phyloP scores from a whole-genome alignment of 2,797 vertebrate species.

The Cottoperca gobio region DNA sequence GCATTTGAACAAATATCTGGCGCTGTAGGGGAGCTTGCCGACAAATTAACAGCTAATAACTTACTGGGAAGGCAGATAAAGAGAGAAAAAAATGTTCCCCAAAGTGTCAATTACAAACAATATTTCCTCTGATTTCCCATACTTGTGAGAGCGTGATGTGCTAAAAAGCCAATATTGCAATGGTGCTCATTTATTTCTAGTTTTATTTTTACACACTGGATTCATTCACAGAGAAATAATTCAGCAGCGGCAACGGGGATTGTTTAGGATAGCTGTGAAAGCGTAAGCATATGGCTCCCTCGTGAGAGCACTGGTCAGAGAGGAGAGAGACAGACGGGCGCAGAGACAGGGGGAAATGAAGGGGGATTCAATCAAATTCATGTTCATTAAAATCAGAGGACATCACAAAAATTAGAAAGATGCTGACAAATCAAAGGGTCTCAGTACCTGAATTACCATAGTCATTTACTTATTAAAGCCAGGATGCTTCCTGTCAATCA shows the following conservation, averaged over 20 bases:
- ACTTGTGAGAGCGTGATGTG: conserved; percentile 72
- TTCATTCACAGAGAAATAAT: conserved; percentile 42
- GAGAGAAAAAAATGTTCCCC: conserved; percentile 80
- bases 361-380: conserved; percentile 77
- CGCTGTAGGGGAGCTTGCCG: conserved; percentile 95
- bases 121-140: conserved; percentile 83
- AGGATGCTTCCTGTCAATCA: conserved; percentile 90
- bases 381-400: conserved; percentile 86
- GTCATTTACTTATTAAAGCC: conserved; percentile 90
- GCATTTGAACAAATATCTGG: conserved; percentile 99
- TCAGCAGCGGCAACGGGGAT: conserved; percentile 40
- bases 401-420: conserved; percentile 80
- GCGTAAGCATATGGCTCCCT: conserved; percentile 41
- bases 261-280: conserved; percentile 39
- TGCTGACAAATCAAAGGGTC: conserved; percentile 88
- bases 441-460: conserved; percentile 89
- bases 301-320: conserved; percentile 55
- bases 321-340: conserved; percentile 37
- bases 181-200: conserved; percentile 40
- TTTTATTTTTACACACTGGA: conserved; percentile 23
- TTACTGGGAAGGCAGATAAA: conserved; percentile 90
- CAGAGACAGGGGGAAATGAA: conserved; percentile 48
- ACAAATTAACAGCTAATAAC: conserved; percentile 99
- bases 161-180: conserved; percentile 57
- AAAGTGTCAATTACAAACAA: conserved; percentile 87